Evolutionary conservation across 2,113 vertebrate genomes (phyloP), one percentile per base, ranked within the genome.

Genomic region (Psophia crepitans): DNA sequence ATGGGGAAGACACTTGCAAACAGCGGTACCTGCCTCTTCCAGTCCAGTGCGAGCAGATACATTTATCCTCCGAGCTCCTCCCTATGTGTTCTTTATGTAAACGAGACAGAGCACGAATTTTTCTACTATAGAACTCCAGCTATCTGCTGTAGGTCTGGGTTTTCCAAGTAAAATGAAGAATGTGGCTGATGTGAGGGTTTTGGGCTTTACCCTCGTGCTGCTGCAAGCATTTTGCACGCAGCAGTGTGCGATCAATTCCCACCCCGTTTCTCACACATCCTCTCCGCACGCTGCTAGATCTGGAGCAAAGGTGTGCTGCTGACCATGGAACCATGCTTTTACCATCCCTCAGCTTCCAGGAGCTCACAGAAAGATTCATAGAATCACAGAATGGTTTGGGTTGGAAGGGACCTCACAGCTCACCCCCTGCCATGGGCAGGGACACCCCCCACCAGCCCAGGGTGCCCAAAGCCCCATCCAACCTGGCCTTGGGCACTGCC

Each of bases 221-320:
- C 12, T 28, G 37, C n/a, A n/a, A n/a, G n/a, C 4, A 5, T 56
- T 63, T 39, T 19, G 5, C n/a, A 12, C n/a, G 19, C 33, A 20
- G 43, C 64, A 41, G 57, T 2, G 16, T 33, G 58, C 1, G 1
- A 35, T 27, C 11, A 5, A 27, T 32, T 23, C 19, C 30, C 1
- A 0, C 54, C 53, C 32, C 2, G 1, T 35, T 83, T 66, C 65
- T 54, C 28, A 3, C n/a, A 26, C 21, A 4, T 27, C 51, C 41
- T 33, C 27, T 61, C 8, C 1, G 0, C 7, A 11, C 3, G 1
- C 16, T 37, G 27, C 15, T 54, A 13, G 11, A 28, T 33, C 51
- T 1, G 5, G 17, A 61, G 22, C 26, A 27, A 33, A 8, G 0
- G 2, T 12, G 37, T 3, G 5, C 43, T 84, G 53, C 78, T 41